A percentile compares a stretch with the other conserved stretches of the same genome.
These are phyloP conservation scores for Nycticryphes semicollaris DNA, from an alignment of 2,113 vertebrate genomes.

Conservation along the genomic window DNA sequence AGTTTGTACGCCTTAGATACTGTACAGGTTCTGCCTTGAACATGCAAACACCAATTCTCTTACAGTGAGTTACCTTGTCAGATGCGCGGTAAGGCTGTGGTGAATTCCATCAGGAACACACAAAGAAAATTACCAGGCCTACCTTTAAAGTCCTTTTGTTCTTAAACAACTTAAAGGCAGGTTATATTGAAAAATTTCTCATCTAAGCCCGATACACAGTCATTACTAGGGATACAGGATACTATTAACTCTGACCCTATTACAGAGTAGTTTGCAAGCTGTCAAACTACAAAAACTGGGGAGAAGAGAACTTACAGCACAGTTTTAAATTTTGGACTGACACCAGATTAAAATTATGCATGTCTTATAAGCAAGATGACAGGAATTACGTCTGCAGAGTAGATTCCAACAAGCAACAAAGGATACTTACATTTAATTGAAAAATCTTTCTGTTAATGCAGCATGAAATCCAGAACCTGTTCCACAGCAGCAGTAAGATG, in stretches of 20 bases:
- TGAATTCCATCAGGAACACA: constrained; percentile 84
- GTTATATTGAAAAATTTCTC: constrained; percentile 64
- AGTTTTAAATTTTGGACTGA: constrained; percentile 75
- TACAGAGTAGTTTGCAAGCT: constrained; percentile 70
- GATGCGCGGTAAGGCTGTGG: constrained; percentile 86
- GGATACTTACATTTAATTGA: constrained; percentile 77
- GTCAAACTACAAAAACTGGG: constrained; percentile 70
- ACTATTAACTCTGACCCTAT: constrained; percentile 73
- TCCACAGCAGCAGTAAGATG: constrained; percentile 70
- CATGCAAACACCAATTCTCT: constrained; percentile 80
- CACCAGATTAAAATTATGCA: constrained; percentile 73
- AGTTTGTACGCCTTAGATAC: constrained; percentile 79
- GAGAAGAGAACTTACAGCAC: constrained; percentile 70
- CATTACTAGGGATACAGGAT: constrained; percentile 77
- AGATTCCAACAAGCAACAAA: constrained; percentile 71
- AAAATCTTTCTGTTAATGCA: constrained; percentile 73
- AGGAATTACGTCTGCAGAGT: constrained; percentile 66
- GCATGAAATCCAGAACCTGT: constrained; percentile 76
- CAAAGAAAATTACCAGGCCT: constrained; percentile 76
- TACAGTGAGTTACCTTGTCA: constrained; percentile 76
- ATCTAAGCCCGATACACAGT: constrained; percentile 73
- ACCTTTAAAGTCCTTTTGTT: constrained; percentile 71
- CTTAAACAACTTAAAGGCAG: constrained; percentile 75
- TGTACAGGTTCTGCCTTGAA: constrained; percentile 80
- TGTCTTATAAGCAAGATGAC: constrained; percentile 70